These are phyloP conservation scores for Channallabes apus DNA, from an alignment of 2,797 vertebrate genomes.

Conservation along the genomic window DNA sequence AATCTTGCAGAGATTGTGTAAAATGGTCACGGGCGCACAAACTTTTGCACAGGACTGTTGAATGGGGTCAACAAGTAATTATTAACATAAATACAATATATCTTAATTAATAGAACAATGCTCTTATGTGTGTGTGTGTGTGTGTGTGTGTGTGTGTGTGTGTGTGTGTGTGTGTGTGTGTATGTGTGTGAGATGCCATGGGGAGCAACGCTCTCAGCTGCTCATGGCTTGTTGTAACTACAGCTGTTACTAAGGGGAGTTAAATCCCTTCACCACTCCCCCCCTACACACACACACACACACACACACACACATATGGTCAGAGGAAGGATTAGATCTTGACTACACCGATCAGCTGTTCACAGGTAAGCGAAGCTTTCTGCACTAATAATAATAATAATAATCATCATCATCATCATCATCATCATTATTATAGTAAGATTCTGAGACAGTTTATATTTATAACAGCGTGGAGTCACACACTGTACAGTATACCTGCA, in stretches of 20 bases:
- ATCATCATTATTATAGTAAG: background rate
- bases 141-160: background rate
- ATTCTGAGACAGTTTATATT: background rate
- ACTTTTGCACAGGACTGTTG: background rate
- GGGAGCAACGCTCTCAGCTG: background rate
- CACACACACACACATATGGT: background rate
- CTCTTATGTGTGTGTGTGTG: background rate
- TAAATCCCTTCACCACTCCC: slow-evolving; percentile 10
- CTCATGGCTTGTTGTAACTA: slow-evolving; percentile 59
- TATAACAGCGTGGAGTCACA: background rate
- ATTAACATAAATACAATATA: background rate
- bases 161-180: no score
- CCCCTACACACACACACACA: slow-evolving; percentile 12
- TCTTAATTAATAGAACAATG: background rate
- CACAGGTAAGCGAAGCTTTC: slow-evolving; percentile 21
- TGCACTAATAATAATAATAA: background rate
- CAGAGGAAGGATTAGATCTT: background rate
- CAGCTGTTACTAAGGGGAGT: slow-evolving; percentile 49
- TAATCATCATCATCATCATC: background rate
- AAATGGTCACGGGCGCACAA: background rate
- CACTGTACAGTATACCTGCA: background rate
- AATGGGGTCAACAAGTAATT: background rate
- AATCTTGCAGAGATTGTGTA: background rate
- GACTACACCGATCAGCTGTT: slow-evolving; percentile 32
- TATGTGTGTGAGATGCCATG: no score